Percentiles rank a stretch among this genome's conserved stretches.
Conservation (phyloP, 2,888 invertebrate species). For the Patella pellucida region DNA sequence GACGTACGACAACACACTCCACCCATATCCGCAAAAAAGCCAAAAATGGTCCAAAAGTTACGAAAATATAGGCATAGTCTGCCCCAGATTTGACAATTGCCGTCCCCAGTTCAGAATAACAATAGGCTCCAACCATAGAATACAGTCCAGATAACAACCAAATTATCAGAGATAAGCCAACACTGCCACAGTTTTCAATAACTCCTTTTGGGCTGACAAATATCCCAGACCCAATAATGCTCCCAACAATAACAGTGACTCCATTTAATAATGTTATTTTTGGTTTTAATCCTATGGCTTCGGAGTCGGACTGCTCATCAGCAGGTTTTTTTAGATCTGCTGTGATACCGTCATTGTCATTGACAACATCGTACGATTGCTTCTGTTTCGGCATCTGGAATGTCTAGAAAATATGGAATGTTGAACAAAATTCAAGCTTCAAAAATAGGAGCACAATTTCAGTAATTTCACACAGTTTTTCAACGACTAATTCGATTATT, state of each 20-base stretch:
- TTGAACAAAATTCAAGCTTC: no score
- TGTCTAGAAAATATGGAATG: no score
- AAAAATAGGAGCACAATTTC: no score
- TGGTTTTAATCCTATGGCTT: constrained; percentile 83
- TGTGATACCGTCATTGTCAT: constrained; percentile 8
- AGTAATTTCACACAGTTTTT: no score
- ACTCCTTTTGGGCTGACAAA: constrained; percentile 96
- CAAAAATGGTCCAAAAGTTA: constrained; percentile 96
- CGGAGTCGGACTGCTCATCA: constrained; percentile 22
- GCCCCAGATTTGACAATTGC: constrained; percentile 84
- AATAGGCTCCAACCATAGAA: constrained; percentile 97
- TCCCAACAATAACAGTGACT: constrained; percentile 94
- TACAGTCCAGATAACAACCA: constrained; percentile 91
- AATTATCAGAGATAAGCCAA: constrained; percentile 91
- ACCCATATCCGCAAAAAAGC: constrained; percentile 98
- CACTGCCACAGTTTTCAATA: constrained; percentile 89
- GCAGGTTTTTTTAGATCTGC: background rate
- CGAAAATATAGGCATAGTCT: constrained; percentile 99
- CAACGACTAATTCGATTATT: no score
- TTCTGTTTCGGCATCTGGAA: background rate
- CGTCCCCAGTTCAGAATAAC: constrained; percentile 97
- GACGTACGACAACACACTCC: constrained; percentile 97
- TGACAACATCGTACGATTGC: background rate
- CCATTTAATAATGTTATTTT: constrained; percentile 95
- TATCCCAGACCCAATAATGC: constrained; percentile 96